A percentile compares a stretch with the other conserved stretches of the same genome.
Conservation (phyloP, 2,797 vertebrate genomes). For the Anguilla pacifica region DNA sequence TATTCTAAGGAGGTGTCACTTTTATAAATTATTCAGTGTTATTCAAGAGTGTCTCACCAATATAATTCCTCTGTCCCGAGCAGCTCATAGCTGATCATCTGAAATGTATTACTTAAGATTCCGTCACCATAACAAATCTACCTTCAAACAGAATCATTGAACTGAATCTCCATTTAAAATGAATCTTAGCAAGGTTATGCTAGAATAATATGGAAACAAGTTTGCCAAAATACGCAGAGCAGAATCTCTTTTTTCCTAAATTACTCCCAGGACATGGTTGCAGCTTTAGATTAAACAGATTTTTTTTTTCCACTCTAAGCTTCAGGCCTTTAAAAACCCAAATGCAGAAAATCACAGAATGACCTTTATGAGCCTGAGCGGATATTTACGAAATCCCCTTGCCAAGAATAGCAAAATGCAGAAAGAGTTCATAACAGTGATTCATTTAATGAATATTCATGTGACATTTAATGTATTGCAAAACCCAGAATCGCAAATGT, state of each 20-base stretch:
- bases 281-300: slow-evolving; percentile 21
- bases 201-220: slow-evolving; percentile 15
- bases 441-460: slow-evolving; percentile 3
- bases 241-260: slow-evolving; percentile 1
- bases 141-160: background rate
- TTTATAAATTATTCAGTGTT: slow-evolving; percentile 59
- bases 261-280: background rate
- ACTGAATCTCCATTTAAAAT: background rate
- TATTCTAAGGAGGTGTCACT: slow-evolving; percentile 58
- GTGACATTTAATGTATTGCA: slow-evolving; percentile 6
- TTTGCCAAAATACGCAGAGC: background rate
- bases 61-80: slow-evolving; percentile 60
- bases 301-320: slow-evolving; percentile 30
- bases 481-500: background rate
- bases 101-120: slow-evolving; percentile 55
- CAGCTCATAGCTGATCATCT: slow-evolving; percentile 14
- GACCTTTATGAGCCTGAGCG: slow-evolving; percentile 3
- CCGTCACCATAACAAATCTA: slow-evolving; percentile 27
- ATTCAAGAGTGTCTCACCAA: slow-evolving; percentile 53
- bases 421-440: background rate
- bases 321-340: slow-evolving; percentile 22
- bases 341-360: slow-evolving; percentile 20
- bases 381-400: slow-evolving; percentile 16
- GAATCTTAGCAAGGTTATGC: background rate
- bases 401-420: background rate